A percentile compares a stretch with the other conserved stretches of the same genome.
These are phyloP conservation scores for Tolmerus cingulatus DNA, from an alignment of 2,888 invertebrate species.

Conservation along the genomic window DNA sequence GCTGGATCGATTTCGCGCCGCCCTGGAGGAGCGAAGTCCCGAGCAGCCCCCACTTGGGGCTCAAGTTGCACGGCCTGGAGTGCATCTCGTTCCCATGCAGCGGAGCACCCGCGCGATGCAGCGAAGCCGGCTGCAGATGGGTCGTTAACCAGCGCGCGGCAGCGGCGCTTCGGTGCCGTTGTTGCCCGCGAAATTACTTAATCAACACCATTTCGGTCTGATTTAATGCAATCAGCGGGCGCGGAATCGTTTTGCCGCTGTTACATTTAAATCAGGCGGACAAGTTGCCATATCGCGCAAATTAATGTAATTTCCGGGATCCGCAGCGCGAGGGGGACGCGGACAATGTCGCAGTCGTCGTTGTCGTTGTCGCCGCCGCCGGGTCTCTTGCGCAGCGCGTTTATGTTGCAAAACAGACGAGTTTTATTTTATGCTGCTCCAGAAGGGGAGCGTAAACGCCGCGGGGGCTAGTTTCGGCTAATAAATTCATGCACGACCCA, in stretches of 20 bases:
- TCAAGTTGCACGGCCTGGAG: neutral
- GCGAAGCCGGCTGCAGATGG: neutral
- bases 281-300: slow-evolving; percentile 5
- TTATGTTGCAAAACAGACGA: neutral
- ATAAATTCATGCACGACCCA: neutral
- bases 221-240: slow-evolving; percentile 32
- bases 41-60: neutral
- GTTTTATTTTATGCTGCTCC: no score
- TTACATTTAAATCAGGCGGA: slow-evolving; percentile 9
- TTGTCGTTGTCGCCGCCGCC: neutral
- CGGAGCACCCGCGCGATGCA: neutral
- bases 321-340: neutral
- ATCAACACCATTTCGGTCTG: slow-evolving; percentile 35
- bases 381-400: neutral
- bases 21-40: neutral
- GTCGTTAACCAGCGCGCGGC: slow-evolving; percentile 20
- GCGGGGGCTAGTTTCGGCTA: neutral
- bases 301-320: slow-evolving; percentile 35
- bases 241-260: slow-evolving; percentile 19
- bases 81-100: neutral
- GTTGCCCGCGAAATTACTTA: slow-evolving; percentile 27
- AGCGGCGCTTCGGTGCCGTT: neutral
- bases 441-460: neutral
- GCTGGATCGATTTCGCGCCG: slow-evolving; percentile 6
- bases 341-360: neutral